These are phyloP conservation scores for Adrianichthys oophorus DNA, from an alignment of 2,797 vertebrate genomes.

Conservation along the genomic window DNA sequence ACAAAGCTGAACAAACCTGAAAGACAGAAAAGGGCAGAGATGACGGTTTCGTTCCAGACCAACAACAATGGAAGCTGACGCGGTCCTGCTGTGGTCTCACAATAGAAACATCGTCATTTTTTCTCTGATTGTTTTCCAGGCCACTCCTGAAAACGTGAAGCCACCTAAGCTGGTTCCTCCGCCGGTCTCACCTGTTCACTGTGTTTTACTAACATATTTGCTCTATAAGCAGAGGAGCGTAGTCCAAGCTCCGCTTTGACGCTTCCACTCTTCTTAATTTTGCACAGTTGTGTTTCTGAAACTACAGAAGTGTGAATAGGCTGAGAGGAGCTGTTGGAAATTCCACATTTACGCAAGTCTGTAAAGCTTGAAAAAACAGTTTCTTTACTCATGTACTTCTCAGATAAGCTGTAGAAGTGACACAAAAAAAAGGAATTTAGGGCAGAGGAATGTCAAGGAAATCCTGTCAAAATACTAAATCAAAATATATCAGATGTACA, in stretches of 20 bases:
- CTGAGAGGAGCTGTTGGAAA: neutral
- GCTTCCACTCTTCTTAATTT: no score
- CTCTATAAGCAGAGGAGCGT: no score
- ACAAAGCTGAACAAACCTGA: slow-evolving; percentile 90
- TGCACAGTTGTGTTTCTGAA: neutral
- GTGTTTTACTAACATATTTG: no score
- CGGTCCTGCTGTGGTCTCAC: neutral
- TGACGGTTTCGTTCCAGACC: neutral
- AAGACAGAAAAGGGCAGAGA: slow-evolving; percentile 9
- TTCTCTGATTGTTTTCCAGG: no score
- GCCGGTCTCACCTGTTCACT: no score
- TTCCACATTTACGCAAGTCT: no score
- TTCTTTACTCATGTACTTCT: neutral
- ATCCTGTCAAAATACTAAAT: no score
- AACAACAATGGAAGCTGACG: neutral
- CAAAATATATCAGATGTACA: neutral
- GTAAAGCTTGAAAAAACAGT: slow-evolving; percentile 11
- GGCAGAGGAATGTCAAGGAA: no score
- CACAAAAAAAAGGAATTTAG: neutral
- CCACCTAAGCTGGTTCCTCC: neutral
- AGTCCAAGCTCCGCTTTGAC: no score
- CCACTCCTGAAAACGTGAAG: neutral
- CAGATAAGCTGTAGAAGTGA: no score
- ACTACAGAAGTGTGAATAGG: no score
- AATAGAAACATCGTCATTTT: no score